Base-by-base conservation (phyloP, 2,888 invertebrate species). In the Habroteleia sp. region DNA sequence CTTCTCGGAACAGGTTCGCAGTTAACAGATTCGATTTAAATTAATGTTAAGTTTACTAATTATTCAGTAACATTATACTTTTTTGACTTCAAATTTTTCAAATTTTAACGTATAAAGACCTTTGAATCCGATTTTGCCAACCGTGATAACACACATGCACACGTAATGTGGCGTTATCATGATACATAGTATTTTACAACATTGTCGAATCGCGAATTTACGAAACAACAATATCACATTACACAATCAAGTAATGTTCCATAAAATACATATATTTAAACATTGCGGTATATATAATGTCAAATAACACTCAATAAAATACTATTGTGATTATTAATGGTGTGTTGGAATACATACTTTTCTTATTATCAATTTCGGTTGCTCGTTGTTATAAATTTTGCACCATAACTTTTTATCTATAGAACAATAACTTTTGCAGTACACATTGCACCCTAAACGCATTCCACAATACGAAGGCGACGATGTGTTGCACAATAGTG, bases 151-250 rank as follows among this genome's bases (percentile, higher is more conserved):
- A n/a, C n/a, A n/a, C n/a, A n/a, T n/a, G n/a, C n/a, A n/a, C n/a
- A n/a, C n/a, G n/a, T n/a, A n/a, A n/a, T n/a, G n/a, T n/a, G n/a
- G n/a, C n/a, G n/a, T n/a, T n/a, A n/a, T n/a, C n/a, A n/a, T n/a
- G n/a, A n/a, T n/a, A n/a, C n/a, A 1, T 10, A 17, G 6, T 50
- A 14, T 35, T 35, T 35, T 23, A 35, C 27, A 17, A 6, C 16
- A 14, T 23, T 17, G 29, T 33, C 17, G 14, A 42, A 58, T 33
- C 25, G 27, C 20, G 3, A 11, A 16, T 27, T 60, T 17, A n/a
- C 60, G 46, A 29, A 60, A 37, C 11, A 60, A 60, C 27, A 60
- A 60, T 60, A 60, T 60, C 46, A 4, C 17, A 10, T 62, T 62
- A 31, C 60, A 37, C 39, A 62, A 62, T 48, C 37, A 27, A 8